phyloP scores from a whole-genome alignment of 2,797 vertebrate species.

The Hippopotamyrus pictus region DNA sequence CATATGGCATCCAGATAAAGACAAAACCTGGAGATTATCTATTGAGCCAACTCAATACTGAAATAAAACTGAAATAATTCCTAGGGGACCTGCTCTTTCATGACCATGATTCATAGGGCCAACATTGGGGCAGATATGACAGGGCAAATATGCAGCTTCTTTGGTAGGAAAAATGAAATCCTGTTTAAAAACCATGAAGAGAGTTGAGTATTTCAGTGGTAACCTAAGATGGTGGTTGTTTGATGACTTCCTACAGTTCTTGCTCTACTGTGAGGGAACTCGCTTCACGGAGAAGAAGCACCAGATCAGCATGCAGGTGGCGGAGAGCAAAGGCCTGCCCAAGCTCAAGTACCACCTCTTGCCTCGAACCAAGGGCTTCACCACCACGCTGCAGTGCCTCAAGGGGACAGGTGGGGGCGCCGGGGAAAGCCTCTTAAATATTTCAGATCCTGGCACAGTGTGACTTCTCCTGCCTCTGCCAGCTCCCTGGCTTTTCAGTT shows the following conservation, averaged over 20 bases:
- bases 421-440: background rate
- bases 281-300: conserved; percentile 96
- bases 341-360: conserved; percentile 90
- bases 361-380: conserved; percentile 94
- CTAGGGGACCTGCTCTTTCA: background rate
- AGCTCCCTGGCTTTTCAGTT: background rate
- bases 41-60: background rate
- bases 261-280: conserved; percentile 95
- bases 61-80: background rate
- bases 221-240: background rate
- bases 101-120: background rate
- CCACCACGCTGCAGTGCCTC: conserved; percentile 91
- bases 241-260: conserved; percentile 64
- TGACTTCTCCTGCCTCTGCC: background rate
- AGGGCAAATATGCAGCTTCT: background rate
- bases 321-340: conserved; percentile 86
- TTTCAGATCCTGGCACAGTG: background rate
- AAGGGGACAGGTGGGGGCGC: conserved; percentile 80
- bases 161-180: background rate
- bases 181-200: background rate
- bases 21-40: background rate
- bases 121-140: background rate
- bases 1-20: background rate
- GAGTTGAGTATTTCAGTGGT: background rate
- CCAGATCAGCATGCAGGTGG: conserved; percentile 95